These are phyloP conservation scores for Octopus sinensis DNA, from an alignment of 1,140 invertebrate genomes.

Conservation along the genomic window DNA sequence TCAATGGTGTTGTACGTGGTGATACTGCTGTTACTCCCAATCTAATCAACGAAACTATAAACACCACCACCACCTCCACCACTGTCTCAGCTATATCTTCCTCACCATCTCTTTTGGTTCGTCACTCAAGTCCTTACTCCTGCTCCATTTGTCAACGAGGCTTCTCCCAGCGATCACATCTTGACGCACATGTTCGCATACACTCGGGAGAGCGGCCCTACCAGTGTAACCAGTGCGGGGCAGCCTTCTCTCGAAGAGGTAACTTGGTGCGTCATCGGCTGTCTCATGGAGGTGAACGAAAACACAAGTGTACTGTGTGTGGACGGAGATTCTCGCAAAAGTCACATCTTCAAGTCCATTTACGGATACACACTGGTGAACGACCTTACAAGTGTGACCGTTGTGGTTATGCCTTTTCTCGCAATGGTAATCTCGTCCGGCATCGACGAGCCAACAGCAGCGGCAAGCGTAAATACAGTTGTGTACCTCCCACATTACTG, in stretches of 20 bases:
- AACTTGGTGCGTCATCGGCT: constrained; percentile 19
- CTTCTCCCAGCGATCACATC: constrained; percentile 21
- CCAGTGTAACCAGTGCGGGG: constrained; percentile 34
- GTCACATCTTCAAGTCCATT: constrained; percentile 82
- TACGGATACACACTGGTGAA: constrained; percentile 54
- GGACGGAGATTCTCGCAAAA: constrained; percentile 17
- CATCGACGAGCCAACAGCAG: not conserved
- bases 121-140: constrained; percentile 34
- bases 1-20: not conserved
- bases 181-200: constrained; percentile 25
- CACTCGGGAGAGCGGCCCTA: constrained; percentile 41
- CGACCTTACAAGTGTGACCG: constrained; percentile 45
- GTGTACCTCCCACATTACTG: not conserved
- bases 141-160: constrained; percentile 25
- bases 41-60: not conserved
- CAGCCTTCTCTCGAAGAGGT: constrained; percentile 36
- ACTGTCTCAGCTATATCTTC: too few species aligned
- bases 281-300: constrained; percentile 18
- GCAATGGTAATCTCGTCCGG: not conserved
- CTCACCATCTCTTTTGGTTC: too few species aligned
- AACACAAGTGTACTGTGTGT: constrained; percentile 71
- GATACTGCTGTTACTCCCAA: too few species aligned
- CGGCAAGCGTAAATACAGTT: constrained; percentile 2
- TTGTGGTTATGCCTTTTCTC: constrained; percentile 57
- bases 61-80: not conserved